phyloP scores from a whole-genome alignment of 1,140 invertebrate genomes.

The Mamestra configurata region DNA sequence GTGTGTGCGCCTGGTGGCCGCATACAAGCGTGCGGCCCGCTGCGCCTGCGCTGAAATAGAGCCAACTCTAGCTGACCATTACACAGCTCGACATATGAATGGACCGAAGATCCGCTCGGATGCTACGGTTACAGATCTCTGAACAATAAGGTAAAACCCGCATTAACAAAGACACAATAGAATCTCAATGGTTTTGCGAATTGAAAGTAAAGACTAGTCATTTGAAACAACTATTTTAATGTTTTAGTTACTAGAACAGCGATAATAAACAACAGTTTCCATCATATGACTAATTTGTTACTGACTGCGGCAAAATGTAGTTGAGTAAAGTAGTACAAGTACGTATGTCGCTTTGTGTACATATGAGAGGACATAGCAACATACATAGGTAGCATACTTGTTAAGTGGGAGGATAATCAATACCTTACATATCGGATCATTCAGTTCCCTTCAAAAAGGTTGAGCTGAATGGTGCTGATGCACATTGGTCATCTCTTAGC shows the following conservation, averaged over 20 bases:
- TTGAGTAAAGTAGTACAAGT: slow-evolving; percentile 45
- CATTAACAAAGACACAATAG: slow-evolving; percentile 49
- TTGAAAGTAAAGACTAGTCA: slow-evolving; percentile 36
- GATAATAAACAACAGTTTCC: slow-evolving; percentile 17
- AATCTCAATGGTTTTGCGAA: slow-evolving; percentile 45
- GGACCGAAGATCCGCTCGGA: slow-evolving; percentile 51
- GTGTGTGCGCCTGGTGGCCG: slow-evolving; percentile 65
- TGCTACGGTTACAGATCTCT: slow-evolving; percentile 55
- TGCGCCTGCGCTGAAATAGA: slow-evolving; percentile 75
- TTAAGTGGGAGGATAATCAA: background rate
- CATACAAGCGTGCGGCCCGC: slow-evolving; percentile 66
- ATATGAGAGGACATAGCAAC: background rate
- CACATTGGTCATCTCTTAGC: too few relatives aligned
- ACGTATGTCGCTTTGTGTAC: background rate
- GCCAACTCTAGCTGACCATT: slow-evolving; percentile 77
- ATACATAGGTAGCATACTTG: background rate
- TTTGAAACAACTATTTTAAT: slow-evolving; percentile 29
- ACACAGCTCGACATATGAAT: slow-evolving; percentile 78
- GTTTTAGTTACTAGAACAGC: slow-evolving; percentile 23
- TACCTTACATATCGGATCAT: background rate
- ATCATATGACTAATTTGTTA: slow-evolving; percentile 35
- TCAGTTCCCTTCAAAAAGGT: too few relatives aligned
- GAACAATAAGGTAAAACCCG: slow-evolving; percentile 54
- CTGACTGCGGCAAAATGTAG: slow-evolving; percentile 6
- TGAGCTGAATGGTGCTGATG: too few relatives aligned